Evolutionary conservation across 2,797 vertebrate species (phyloP), one percentile per base, ranked within the genome.

Genomic region (Fistularia commersonii): DNA sequence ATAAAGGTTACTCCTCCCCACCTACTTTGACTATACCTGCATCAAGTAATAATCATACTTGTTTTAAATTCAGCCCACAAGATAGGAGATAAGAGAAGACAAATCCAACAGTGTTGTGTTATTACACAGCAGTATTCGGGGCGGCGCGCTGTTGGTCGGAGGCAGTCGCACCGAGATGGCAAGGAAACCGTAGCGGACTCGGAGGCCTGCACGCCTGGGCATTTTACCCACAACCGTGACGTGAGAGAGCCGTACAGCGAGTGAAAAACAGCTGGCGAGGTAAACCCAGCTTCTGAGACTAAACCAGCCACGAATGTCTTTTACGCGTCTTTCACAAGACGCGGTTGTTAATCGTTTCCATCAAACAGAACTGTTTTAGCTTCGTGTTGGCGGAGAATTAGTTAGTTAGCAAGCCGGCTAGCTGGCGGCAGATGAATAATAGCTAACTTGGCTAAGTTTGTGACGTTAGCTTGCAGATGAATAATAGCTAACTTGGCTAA

Each of bases 111-210:
- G 5, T 48, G 44, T 51, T 32, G 55, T 71, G 65, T 79, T 77
- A 73, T 86, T 77, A 79, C 79, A 73, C 77, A 74, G 74, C 74
- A 71, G 23, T 68, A 69, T 80, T 82, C 36, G 64, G 68, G 75
- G 75, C 66, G 80, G 78, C 75, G 80, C 77, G 66, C 51, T 40
- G 54, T 67, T 57, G 55, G 32, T 64, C 60, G 15, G 64, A 60
- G 53, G 62, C 45, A 57, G 45, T 44, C 44, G 54, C 40, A 39
- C 62, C 66, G 80, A 71, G 74, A 84, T 86, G 82, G 80, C 68
- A 33, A 70, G 45, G 69, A 57, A 59, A 9, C 73, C 66, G 66
- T 77, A 79, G 75, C 67, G 33, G 72, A 77, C 63, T 51, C 48
- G 2, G 61, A 51, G 80, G 76, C 79, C 82, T 82, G 54, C n/a